Conservation (phyloP, 2,888 invertebrate species). For the Portevinia maculata region DNA sequence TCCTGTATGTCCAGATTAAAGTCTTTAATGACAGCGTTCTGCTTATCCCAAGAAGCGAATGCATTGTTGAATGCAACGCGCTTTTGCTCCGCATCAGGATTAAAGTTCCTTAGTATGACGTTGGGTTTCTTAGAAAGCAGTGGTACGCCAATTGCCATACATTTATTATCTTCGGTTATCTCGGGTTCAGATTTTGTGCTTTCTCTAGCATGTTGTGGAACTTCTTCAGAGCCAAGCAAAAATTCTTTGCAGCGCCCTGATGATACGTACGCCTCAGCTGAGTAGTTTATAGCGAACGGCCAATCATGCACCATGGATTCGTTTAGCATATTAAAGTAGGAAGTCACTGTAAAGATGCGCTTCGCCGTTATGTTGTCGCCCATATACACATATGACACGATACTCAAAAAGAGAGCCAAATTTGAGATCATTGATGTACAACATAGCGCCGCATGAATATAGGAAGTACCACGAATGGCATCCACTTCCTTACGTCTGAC, state of each 20-base stretch:
- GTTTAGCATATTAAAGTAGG: slow-evolving; percentile 91
- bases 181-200: slow-evolving; percentile 63
- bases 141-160: slow-evolving; percentile 44
- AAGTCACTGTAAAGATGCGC: slow-evolving; percentile 90
- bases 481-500: slow-evolving; percentile 89
- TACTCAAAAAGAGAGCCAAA: slow-evolving; percentile 89
- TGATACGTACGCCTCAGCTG: slow-evolving; percentile 90
- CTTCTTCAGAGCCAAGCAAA: slow-evolving; percentile 80
- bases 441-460: slow-evolving; percentile 87
- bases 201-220: slow-evolving; percentile 76
- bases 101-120: slow-evolving; percentile 75
- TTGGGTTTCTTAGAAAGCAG: slow-evolving; percentile 47
- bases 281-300: slow-evolving; percentile 90
- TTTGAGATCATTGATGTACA: slow-evolving; percentile 91
- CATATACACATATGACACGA: slow-evolving; percentile 87
- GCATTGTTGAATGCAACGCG: slow-evolving; percentile 83
- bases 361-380: slow-evolving; percentile 88
- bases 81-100: slow-evolving; percentile 77
- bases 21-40: slow-evolving; percentile 78
- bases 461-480: slow-evolving; percentile 87
- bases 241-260: slow-evolving; percentile 88
- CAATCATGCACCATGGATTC: slow-evolving; percentile 91
- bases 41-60: slow-evolving; percentile 84
- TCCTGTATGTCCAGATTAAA: slow-evolving; percentile 83
- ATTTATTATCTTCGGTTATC: slow-evolving; percentile 76